phyloP scores from a whole-genome alignment of 2,113 vertebrate genomes.

The Chascanopsetta lugubris region DNA sequence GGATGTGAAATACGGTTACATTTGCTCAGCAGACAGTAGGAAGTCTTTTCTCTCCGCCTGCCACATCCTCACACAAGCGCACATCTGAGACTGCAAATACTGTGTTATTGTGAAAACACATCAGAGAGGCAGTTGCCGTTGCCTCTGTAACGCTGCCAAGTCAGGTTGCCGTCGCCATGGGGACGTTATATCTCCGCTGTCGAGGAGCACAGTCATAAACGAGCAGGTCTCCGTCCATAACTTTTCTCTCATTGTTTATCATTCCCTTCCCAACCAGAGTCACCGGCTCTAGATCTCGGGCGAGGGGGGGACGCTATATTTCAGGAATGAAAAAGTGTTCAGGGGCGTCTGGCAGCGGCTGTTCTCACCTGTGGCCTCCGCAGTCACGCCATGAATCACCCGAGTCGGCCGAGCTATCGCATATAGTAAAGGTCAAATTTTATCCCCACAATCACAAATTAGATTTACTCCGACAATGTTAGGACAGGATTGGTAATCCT shows the following conservation, averaged over 20 bases:
- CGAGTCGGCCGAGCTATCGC: slow-evolving; percentile 33
- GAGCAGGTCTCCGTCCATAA: slow-evolving; percentile 39
- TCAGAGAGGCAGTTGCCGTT: slow-evolving; percentile 30
- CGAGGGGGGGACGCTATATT: slow-evolving; percentile 26
- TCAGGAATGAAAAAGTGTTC: slow-evolving; percentile 52
- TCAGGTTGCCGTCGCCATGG: slow-evolving; percentile 24
- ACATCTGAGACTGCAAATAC: slow-evolving; percentile 54
- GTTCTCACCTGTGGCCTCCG: slow-evolving; percentile 48
- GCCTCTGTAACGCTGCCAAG: slow-evolving; percentile 54
- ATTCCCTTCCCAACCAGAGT: slow-evolving; percentile 40
- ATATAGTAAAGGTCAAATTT: slow-evolving; percentile 58
- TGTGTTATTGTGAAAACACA: slow-evolving; percentile 58
- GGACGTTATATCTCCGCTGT: slow-evolving; percentile 47
- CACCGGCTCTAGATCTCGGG: slow-evolving; percentile 31
- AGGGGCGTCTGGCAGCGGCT: slow-evolving; percentile 45
- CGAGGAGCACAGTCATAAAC: slow-evolving; percentile 45
- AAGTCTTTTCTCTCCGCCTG: slow-evolving; percentile 42
- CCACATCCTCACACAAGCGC: slow-evolving; percentile 39
- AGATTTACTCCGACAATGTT: slow-evolving; percentile 46
- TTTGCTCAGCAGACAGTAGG: slow-evolving; percentile 44
- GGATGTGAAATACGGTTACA: slow-evolving; percentile 46
- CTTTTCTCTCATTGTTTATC: slow-evolving; percentile 59
- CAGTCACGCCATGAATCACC: slow-evolving; percentile 54
- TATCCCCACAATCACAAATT: slow-evolving; percentile 48
- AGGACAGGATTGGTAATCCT: slow-evolving; percentile 31